Evolutionary conservation across 1,140 invertebrate genomes (phyloP).

Genomic region (Drosophila pseudoobscura): DNA sequence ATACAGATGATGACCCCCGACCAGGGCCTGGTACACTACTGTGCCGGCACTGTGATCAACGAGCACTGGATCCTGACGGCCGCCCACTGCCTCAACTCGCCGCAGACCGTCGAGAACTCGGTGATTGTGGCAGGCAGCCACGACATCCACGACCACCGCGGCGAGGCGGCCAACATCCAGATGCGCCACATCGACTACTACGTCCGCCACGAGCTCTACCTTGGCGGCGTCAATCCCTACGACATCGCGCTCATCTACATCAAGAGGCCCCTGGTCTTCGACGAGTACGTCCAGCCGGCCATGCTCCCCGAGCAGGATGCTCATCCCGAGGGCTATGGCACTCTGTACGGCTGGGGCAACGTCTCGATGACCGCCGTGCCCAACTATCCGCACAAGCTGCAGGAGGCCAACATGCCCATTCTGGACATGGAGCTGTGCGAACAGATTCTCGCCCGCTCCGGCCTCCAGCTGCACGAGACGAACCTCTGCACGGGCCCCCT

Average conservation of each 20-base stretch:
- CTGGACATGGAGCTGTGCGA: conserved; percentile 81
- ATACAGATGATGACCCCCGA: conserved; percentile 76
- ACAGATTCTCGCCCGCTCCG: conserved; percentile 63
- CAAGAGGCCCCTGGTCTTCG: conserved; percentile 76
- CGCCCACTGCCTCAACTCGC: conserved; percentile 74
- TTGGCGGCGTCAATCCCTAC: conserved; percentile 83
- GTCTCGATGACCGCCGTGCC: conserved; percentile 82
- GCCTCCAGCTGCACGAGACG: conserved; percentile 82
- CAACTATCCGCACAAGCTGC: conserved; percentile 83
- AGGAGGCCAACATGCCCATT: conserved; percentile 83
- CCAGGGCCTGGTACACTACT: conserved; percentile 74
- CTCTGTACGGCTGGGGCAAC: conserved; percentile 84
- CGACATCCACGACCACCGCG: conserved; percentile 60
- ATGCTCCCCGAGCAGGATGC: conserved; percentile 83
- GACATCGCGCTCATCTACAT: conserved; percentile 85
- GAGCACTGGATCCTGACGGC: conserved; percentile 81
- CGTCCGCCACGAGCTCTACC: conserved; percentile 70
- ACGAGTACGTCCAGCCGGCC: conserved; percentile 82
- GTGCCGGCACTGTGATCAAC: conserved; percentile 79
- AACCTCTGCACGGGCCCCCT: conserved; percentile 85
- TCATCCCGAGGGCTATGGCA: conserved; percentile 83
- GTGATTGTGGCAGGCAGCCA: conserved; percentile 79
- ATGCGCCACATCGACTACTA: conserved; percentile 73
- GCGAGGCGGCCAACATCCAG: conserved; percentile 62
- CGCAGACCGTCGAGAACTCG: conserved; percentile 64